Evolutionary conservation across 2,888 invertebrate species (phyloP).

Genomic region (Xestia sexstrigata): DNA sequence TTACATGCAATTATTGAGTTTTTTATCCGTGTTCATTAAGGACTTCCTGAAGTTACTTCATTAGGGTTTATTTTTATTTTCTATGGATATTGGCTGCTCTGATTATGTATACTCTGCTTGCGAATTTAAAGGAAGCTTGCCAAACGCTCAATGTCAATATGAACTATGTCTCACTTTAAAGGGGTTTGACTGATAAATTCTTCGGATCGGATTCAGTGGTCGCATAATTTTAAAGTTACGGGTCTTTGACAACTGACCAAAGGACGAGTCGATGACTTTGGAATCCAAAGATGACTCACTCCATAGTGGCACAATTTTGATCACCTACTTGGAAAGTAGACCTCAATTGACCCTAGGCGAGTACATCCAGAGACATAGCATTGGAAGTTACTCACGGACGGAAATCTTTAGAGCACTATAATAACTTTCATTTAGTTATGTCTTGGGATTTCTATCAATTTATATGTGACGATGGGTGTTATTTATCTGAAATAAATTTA

Average conservation of each 20-base stretch:
- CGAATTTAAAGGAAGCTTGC: background rate
- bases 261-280: slow-evolving; percentile 2
- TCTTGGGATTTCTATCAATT: too few relatives aligned
- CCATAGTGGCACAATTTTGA: slow-evolving; percentile 7
- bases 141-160: background rate
- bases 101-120: background rate
- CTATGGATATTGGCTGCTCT: background rate
- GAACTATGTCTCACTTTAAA: background rate
- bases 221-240: slow-evolving; percentile 4
- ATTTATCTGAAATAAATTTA: too few relatives aligned
- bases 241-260: slow-evolving; percentile 10
- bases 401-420: background rate
- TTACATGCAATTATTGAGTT: slow-evolving; percentile 46
- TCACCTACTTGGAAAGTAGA: slow-evolving; percentile 1
- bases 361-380: background rate
- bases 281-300: slow-evolving; percentile 8
- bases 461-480: too few relatives aligned
- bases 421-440: background rate
- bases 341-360: background rate
- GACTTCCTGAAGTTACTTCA: slow-evolving; percentile 1
- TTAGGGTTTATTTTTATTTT: slow-evolving; percentile 19
- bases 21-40: slow-evolving; percentile 41
- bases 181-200: background rate
- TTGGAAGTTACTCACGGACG: background rate
- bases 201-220: slow-evolving; percentile 18